phyloP scores from a whole-genome alignment of 2,888 invertebrate species.

The Parelbella ahira region DNA sequence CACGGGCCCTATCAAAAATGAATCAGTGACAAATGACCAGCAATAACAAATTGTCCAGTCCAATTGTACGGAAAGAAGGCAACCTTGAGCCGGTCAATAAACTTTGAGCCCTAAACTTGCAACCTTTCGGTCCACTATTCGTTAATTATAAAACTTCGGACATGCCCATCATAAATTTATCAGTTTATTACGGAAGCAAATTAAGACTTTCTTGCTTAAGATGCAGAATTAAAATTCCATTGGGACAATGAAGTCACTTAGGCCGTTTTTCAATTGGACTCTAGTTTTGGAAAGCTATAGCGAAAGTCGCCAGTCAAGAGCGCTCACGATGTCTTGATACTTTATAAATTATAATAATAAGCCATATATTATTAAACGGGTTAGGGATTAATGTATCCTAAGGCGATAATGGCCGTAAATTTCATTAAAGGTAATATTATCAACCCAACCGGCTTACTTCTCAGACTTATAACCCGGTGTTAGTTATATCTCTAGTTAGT shows the following conservation, averaged over 20 bases:
- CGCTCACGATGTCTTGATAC: conserved; percentile 57
- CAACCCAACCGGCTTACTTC: too few species aligned
- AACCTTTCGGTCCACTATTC: neutral
- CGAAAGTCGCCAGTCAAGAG: conserved; percentile 64
- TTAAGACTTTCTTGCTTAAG: neutral
- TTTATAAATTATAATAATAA: conserved; percentile 41
- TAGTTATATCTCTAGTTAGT: too few species aligned
- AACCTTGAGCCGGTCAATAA: too few species aligned
- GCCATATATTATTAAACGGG: conserved; percentile 25
- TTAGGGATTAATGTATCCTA: conserved; percentile 6
- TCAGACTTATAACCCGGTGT: too few species aligned
- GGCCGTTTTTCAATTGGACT: conserved; percentile 39
- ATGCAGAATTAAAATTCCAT: neutral
- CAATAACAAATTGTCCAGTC: conserved; percentile 7
- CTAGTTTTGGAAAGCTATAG: conserved; percentile 74
- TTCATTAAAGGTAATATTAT: too few species aligned
- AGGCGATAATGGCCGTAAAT: too few species aligned
- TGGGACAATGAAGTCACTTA: neutral
- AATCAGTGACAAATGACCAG: conserved; percentile 14
- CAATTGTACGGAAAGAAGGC: conserved; percentile 12
- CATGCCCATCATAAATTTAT: conserved; percentile 1
- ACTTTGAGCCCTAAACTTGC: conserved; percentile 4
- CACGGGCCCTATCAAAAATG: conserved; percentile 4
- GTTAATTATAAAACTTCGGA: too few species aligned
- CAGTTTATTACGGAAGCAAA: too few species aligned